These are phyloP conservation scores for Falcaria lacertinaria DNA, from an alignment of 2,888 invertebrate species.

Conservation along the genomic window DNA sequence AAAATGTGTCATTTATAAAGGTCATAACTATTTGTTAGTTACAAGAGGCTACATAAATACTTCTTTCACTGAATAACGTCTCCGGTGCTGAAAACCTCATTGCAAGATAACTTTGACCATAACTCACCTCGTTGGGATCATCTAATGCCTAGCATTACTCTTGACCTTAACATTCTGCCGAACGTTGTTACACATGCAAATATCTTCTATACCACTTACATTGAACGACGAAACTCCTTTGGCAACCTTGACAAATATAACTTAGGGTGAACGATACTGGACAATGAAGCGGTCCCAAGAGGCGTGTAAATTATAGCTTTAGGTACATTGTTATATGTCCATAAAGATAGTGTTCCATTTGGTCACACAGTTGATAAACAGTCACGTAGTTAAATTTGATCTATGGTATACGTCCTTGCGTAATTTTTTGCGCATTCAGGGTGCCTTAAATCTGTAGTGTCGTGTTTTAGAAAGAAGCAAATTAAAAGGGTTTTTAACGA, in stretches of 20 bases:
- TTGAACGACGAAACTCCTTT: not conserved
- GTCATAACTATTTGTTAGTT: no score
- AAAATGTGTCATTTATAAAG: no score
- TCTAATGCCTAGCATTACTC: not conserved
- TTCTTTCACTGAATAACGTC: no score
- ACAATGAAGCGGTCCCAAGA: conserved; percentile 32
- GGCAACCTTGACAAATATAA: conserved; percentile 1
- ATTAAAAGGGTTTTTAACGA: not conserved
- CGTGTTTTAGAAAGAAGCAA: conserved; percentile 1
- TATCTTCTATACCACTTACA: not conserved
- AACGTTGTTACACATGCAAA: not conserved
- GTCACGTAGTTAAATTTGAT: conserved; percentile 43
- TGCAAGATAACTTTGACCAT: not conserved
- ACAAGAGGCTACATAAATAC: no score
- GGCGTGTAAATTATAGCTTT: conserved; percentile 36
- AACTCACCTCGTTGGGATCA: not conserved
- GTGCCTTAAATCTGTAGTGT: no score
- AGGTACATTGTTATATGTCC: conserved; percentile 31
- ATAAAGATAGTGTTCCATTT: conserved; percentile 39
- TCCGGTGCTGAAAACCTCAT: not conserved
- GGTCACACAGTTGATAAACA: conserved; percentile 47
- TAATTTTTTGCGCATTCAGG: conserved; percentile 9
- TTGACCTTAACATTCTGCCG: not conserved
- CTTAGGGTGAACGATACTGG: conserved; percentile 8
- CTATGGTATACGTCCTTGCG: conserved; percentile 25